Evolutionary conservation across 2,797 vertebrate genomes (phyloP).

Genomic region (Fundulus diaphanus): DNA sequence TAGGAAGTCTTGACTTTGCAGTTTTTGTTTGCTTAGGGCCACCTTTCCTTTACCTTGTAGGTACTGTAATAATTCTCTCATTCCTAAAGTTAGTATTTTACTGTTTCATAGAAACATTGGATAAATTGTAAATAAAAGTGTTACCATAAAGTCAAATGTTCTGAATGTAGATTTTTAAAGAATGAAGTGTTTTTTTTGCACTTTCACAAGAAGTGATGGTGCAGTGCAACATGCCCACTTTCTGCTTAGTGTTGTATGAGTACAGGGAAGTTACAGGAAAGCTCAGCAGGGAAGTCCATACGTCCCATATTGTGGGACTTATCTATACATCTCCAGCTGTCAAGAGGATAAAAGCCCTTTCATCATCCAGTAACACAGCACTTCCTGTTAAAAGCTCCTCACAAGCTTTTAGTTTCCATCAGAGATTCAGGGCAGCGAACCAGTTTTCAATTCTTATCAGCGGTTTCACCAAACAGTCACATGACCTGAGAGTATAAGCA

Average conservation of each 20-base stretch:
- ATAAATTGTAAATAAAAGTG: neutral
- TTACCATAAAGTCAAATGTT: neutral
- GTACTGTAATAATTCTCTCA: neutral
- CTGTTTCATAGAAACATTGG: neutral
- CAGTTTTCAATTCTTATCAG: slow-evolving; percentile 23
- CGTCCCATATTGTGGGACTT: slow-evolving; percentile 6
- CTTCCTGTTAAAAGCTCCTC: slow-evolving; percentile 70
- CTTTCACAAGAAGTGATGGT: neutral
- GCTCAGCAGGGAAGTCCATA: slow-evolving; percentile 14
- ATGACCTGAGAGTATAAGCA: slow-evolving; percentile 4
- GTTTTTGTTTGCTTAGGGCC: too few species aligned
- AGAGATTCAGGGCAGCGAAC: slow-evolving; percentile 37
- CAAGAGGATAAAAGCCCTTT: slow-evolving; percentile 58
- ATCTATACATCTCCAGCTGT: slow-evolving; percentile 53
- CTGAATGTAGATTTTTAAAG: neutral
- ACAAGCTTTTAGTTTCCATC: slow-evolving; percentile 68
- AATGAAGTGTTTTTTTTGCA: neutral
- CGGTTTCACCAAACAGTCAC: slow-evolving; percentile 23
- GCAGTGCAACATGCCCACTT: slow-evolving; percentile 2
- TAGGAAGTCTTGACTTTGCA: neutral
- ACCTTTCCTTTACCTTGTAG: neutral
- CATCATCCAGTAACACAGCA: slow-evolving; percentile 31
- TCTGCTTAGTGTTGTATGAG: slow-evolving; percentile 12
- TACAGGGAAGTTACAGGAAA: slow-evolving; percentile 23
- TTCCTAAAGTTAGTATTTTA: neutral